A percentile compares a stretch with the other conserved stretches of the same genome.
These are phyloP conservation scores for Adelphocoris suturalis DNA, from an alignment of 2,888 invertebrate genomes.

Conservation along the genomic window DNA sequence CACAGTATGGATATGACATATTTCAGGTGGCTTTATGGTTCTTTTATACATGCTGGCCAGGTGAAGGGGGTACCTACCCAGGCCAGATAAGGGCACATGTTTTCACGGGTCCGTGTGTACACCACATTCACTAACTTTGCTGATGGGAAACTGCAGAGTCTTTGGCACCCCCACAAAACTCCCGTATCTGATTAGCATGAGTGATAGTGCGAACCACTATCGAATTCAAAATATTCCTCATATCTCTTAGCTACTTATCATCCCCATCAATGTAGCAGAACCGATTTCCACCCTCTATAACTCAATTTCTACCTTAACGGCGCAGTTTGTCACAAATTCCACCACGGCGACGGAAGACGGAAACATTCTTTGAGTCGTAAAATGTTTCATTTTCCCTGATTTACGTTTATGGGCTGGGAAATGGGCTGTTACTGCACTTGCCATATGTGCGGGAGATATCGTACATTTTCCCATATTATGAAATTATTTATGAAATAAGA, in stretches of 20 bases:
- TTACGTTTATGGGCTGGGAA: slow-evolving; percentile 11
- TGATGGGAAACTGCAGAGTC: too few species aligned
- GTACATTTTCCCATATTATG: neutral
- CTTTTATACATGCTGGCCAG: too few species aligned
- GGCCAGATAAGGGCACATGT: too few species aligned
- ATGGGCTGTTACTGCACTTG: slow-evolving; percentile 16
- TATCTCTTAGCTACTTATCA: neutral
- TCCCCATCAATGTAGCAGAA: neutral
- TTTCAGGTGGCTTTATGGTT: too few species aligned
- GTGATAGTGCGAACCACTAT: too few species aligned
- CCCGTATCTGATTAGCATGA: too few species aligned
- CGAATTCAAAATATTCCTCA: neutral
- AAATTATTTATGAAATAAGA: neutral
- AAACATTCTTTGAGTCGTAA: neutral
- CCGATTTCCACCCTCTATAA: slow-evolving; percentile 29
- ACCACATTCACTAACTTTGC: too few species aligned
- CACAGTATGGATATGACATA: too few species aligned
- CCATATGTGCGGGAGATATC: neutral
- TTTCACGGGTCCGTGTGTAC: too few species aligned
- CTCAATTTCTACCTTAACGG: slow-evolving; percentile 6
- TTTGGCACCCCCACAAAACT: too few species aligned
- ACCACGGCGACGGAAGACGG: neutral
- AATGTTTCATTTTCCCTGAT: neutral
- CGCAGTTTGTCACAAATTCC: slow-evolving; percentile 31
- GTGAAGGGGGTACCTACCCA: too few species aligned